Percentiles rank a stretch among this genome's conserved stretches.
Evolutionary conservation across 2,888 invertebrate genomes (phyloP).

Genomic region (Xestobium rufovillosum): DNA sequence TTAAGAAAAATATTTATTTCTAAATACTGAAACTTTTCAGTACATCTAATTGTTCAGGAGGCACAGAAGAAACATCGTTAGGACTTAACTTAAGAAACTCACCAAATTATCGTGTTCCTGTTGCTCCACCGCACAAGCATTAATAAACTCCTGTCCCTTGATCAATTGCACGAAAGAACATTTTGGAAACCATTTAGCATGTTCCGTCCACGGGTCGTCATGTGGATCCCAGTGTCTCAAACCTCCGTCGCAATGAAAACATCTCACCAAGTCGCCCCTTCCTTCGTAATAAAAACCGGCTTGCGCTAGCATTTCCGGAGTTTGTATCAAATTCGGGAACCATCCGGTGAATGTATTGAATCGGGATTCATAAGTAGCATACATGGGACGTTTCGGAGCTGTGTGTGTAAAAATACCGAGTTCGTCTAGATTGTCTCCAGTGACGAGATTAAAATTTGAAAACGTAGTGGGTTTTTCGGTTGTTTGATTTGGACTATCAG

Average conservation of each 20-base stretch:
- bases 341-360: constrained; percentile 65
- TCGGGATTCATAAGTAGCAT: constrained; percentile 61
- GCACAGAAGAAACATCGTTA: too few relatives aligned
- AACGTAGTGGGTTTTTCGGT: constrained; percentile 34
- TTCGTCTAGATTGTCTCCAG: constrained; percentile 46
- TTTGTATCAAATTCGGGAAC: constrained; percentile 69
- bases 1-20: too few relatives aligned
- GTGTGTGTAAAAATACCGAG: constrained; percentile 54
- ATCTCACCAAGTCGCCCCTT: constrained; percentile 69
- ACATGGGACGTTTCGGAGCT: constrained; percentile 58
- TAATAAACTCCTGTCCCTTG: constrained; percentile 74
- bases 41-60: too few relatives aligned
- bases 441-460: constrained; percentile 31
- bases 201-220: constrained; percentile 91
- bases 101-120: constrained; percentile 28
- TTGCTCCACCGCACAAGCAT: constrained; percentile 42
- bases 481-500: constrained; percentile 19
- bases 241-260: constrained; percentile 93
- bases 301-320: constrained; percentile 67
- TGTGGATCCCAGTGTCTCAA: constrained; percentile 82
- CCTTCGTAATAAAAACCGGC: constrained; percentile 87
- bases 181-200: constrained; percentile 87
- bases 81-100: too few relatives aligned
- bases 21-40: too few relatives aligned
- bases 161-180: constrained; percentile 77